Evolutionary conservation across 2,797 vertebrate species (phyloP), one percentile per base, ranked within the genome.

Genomic region (Anguilla obscura): DNA sequence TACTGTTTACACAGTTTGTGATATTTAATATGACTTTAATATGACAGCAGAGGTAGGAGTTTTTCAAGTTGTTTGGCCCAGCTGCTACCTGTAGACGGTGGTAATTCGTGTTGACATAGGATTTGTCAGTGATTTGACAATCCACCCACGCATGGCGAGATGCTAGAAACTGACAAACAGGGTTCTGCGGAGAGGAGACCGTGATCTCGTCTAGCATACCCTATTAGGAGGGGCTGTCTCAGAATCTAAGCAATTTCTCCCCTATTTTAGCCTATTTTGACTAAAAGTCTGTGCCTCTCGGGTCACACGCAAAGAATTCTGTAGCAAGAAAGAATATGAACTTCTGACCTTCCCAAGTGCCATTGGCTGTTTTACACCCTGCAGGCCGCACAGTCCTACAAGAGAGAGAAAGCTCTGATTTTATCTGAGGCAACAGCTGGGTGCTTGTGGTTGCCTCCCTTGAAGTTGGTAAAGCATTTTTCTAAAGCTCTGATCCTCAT

Each of bases 201-300:
- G 10, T 2, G 66, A 12, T 74, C 30, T 24, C 10, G 21, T 66
- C 60, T 4, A 71, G 30, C 30, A 5, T 45, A 36, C 0, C 14
- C 33, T 14, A 33, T 90, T 54, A 89, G 92, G 89, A 94, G 92
- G 88, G 84, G 89, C 89, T 85, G 21, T 88, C 91, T 92, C 36
- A 5, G 40, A 18, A 79, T 66, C 54, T 1, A 56, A 66, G n/a
- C 63, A 24, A 27, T 8, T n/a, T 24, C 21, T 66, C 24, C 14
- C 63, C 7, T n/a, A 27, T 66, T 66, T 66, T 66, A 1, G 9
- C 63, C 24, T 8, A 66, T 66, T n/a, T 27, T 66, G 6, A 66
- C 1, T 63, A 24, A 63, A 1, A 63, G 3, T 21, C 21, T 63
- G 3, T 63, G 4, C 58, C 21, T 24, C 63, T 66, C 63, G 4